Evolutionary conservation across 2,797 vertebrate species (phyloP).

Genomic region (Chelon auratus): DNA sequence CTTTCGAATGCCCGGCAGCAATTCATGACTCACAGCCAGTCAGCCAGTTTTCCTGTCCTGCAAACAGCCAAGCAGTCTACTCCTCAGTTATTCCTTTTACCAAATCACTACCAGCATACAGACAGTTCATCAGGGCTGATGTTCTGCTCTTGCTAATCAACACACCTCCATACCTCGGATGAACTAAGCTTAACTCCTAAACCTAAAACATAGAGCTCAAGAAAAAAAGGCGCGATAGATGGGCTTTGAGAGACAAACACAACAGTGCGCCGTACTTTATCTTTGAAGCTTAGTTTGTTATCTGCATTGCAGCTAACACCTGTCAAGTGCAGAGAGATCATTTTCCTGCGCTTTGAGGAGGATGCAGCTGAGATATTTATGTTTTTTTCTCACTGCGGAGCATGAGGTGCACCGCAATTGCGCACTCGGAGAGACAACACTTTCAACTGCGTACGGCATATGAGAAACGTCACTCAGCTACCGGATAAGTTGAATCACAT

Average conservation of each 20-base stretch:
- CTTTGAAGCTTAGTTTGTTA: conserved; percentile 58
- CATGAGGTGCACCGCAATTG: conserved; percentile 33
- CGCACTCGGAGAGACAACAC: conserved; percentile 6
- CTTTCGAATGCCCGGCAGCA: conserved; percentile 34
- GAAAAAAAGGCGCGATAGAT: not conserved
- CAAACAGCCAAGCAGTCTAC: conserved; percentile 20
- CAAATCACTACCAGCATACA: conserved; percentile 14
- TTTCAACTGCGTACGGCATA: conserved; percentile 23
- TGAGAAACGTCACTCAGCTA: conserved; percentile 25
- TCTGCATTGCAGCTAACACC: conserved; percentile 63
- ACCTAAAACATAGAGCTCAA: not conserved
- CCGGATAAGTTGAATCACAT: conserved; percentile 22
- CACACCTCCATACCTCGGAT: conserved; percentile 8
- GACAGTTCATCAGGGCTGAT: not conserved
- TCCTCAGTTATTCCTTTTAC: conserved; percentile 32
- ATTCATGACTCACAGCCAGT: conserved; percentile 50
- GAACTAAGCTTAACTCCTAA: conserved; percentile 6
- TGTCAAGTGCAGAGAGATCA: conserved; percentile 56
- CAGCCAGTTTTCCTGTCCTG: not conserved
- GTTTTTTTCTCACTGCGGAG: conserved; percentile 17
- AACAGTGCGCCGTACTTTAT: conserved; percentile 13
- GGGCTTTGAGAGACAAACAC: conserved; percentile 4
- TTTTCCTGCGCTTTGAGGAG: conserved; percentile 40
- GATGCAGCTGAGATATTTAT: conserved; percentile 36
- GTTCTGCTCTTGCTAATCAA: conserved; percentile 25